phyloP scores from a whole-genome alignment of 2,113 vertebrate species.

The Brachypteracias leptosomus region DNA sequence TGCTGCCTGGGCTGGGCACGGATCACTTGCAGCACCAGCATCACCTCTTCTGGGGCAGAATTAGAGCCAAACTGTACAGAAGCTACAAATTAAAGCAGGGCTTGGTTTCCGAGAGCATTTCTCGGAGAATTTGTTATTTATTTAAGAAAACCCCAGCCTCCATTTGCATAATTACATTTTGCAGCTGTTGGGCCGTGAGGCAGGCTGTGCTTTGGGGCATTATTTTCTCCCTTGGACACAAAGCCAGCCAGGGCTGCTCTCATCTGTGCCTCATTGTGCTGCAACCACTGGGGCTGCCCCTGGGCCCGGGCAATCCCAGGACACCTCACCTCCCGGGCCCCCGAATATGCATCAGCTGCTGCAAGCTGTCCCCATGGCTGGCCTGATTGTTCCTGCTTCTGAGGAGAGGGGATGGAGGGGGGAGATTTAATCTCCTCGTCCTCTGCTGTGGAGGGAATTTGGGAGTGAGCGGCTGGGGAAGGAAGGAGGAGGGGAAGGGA shows the following conservation, averaged over 20 bases:
- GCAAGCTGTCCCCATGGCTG: neutral
- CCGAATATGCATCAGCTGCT: neutral
- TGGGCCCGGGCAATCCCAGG: neutral
- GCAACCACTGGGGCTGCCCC: neutral
- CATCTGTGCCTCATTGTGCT: neutral
- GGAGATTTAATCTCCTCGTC: neutral
- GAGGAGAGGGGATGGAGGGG: neutral
- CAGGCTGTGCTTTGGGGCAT: conserved; percentile 2
- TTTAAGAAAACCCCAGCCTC: neutral
- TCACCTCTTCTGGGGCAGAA: neutral
- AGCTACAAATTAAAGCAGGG: neutral
- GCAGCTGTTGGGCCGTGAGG: conserved; percentile 4
- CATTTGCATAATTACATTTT: conserved; percentile 1
- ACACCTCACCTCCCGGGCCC: neutral
- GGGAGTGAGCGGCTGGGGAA: neutral
- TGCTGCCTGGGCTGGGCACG: rapidly evolving
- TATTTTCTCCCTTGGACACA: neutral
- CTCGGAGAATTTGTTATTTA: neutral
- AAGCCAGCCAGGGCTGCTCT: neutral
- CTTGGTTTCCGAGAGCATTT: neutral
- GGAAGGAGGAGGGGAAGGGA: neutral
- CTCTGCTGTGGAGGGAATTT: neutral
- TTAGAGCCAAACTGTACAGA: neutral
- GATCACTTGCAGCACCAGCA: neutral
- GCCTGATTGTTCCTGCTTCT: neutral